These are phyloP conservation scores for Macrochelys suwanniensis DNA, from an alignment of 2,797 vertebrate genomes.

Conservation along the genomic window DNA sequence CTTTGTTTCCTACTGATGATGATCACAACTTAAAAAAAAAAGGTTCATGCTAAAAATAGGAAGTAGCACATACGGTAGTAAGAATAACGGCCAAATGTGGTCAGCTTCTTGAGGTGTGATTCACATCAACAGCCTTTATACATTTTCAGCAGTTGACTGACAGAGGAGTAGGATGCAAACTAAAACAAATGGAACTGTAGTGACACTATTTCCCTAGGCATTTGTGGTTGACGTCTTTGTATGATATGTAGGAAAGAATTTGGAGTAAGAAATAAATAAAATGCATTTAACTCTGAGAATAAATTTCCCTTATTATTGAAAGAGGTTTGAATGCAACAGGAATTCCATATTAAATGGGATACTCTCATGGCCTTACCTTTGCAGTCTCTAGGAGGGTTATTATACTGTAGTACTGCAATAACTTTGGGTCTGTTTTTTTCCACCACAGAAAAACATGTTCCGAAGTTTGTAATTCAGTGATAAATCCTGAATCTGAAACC, in stretches of 20 bases:
- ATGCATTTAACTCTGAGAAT: neutral
- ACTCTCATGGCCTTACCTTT: neutral
- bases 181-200: neutral
- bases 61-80: neutral
- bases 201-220: neutral
- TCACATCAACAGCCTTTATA: neutral
- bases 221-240: neutral
- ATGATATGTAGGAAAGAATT: neutral
- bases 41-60: slow-evolving; percentile 16
- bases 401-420: neutral
- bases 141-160: neutral
- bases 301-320: neutral
- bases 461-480: neutral
- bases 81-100: neutral
- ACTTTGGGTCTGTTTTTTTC: neutral
- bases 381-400: neutral
- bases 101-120: neutral
- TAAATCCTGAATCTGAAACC: neutral
- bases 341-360: neutral
- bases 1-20: slow-evolving; percentile 11
- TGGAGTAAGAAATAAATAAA: neutral
- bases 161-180: neutral
- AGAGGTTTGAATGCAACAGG: neutral
- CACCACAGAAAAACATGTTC: rapidly evolving
- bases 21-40: neutral